Percentiles rank a stretch among this genome's conserved stretches.
Conservation (phyloP, 2,888 invertebrate species). For the Salticus scenicus region DNA sequence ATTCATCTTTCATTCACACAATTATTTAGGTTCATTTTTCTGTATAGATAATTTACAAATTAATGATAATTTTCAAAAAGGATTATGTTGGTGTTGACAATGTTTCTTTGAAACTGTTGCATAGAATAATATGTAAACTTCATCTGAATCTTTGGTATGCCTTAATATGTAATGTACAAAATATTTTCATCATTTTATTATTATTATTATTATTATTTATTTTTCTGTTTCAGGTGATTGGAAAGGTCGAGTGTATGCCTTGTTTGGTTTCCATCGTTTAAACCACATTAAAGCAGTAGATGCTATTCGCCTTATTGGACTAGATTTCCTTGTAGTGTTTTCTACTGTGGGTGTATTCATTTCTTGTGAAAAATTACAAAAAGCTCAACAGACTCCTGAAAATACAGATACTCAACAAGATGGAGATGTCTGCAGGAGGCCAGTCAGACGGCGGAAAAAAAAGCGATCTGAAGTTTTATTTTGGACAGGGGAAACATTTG, state of each 20-base stretch:
- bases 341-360: slow-evolving; percentile 75
- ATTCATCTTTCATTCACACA: no score
- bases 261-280: slow-evolving; percentile 83
- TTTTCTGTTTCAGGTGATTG: slow-evolving; percentile 77
- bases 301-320: slow-evolving; percentile 84
- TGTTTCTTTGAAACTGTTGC: no score
- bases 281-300: slow-evolving; percentile 80
- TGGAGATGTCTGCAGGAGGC: slow-evolving; percentile 23
- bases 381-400: slow-evolving; percentile 26
- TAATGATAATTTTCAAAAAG: no score
- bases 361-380: slow-evolving; percentile 72
- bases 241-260: slow-evolving; percentile 81
- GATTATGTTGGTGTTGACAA: no score
- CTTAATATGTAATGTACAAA: no score
- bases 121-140: no score
- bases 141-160: no score
- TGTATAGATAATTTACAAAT: no score
- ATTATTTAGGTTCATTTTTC: no score
- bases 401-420: slow-evolving; percentile 33
- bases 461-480: slow-evolving; percentile 59
- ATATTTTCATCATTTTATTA: no score
- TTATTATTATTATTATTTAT: no score
- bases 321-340: slow-evolving; percentile 81
- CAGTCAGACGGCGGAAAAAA: slow-evolving; percentile 54
- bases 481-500: slow-evolving; percentile 70